Conservation (phyloP, 1,140 invertebrate species). For the Drosophila parabipectinata region DNA sequence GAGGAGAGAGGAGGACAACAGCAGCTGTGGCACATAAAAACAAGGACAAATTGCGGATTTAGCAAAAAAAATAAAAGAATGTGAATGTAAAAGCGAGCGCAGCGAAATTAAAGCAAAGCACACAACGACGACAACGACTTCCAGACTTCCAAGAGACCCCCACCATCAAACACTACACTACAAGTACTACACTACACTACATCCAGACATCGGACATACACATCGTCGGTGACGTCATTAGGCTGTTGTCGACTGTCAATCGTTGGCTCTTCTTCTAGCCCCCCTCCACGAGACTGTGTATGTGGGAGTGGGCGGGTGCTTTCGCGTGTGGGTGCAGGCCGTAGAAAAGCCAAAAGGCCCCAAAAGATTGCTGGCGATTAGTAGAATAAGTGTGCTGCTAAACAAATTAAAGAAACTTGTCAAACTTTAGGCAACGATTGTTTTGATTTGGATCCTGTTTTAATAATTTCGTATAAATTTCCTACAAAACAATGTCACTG, state of each 20-base stretch:
- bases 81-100: slow-evolving; percentile 52
- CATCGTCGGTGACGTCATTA: slow-evolving; percentile 60
- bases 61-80: slow-evolving; percentile 64
- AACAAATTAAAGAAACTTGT: not conserved
- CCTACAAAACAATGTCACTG: too few species aligned
- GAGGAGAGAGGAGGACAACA: slow-evolving; percentile 9
- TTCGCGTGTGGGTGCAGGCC: slow-evolving; percentile 26
- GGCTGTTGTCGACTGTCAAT: slow-evolving; percentile 63
- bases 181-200: slow-evolving; percentile 18
- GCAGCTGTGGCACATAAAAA: slow-evolving; percentile 63
- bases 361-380: slow-evolving; percentile 29
- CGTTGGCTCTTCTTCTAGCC: slow-evolving; percentile 7
- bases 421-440: too few species aligned
- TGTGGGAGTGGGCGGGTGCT: slow-evolving; percentile 15
- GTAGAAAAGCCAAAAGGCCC: not conserved
- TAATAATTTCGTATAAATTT: too few species aligned
- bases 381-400: not conserved
- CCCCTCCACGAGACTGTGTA: too few species aligned
- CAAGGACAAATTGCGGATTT: slow-evolving; percentile 72
- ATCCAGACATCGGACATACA: slow-evolving; percentile 8
- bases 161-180: slow-evolving; percentile 47
- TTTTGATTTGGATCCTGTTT: too few species aligned
- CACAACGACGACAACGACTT: slow-evolving; percentile 24
- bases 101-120: slow-evolving; percentile 24
- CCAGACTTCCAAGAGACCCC: slow-evolving; percentile 40